Evolutionary conservation across 2,888 invertebrate species (phyloP), one percentile per base, ranked within the genome.

Genomic region (Heliconius charithonia): DNA sequence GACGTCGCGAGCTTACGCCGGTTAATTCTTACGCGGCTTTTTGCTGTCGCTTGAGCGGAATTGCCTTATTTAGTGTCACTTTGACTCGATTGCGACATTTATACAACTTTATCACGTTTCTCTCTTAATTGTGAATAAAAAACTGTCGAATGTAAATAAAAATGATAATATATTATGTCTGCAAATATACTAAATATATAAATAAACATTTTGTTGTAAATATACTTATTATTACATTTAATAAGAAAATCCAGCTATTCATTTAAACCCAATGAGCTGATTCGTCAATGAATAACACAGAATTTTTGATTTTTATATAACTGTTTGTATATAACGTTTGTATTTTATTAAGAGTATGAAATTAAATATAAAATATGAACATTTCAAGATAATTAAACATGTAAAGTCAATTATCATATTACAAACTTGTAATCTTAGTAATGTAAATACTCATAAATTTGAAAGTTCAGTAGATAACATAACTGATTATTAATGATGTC

Each of bases 1-100:
- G 84, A 84, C 78, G 83, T 82, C 81, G 79, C 82, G 81, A 82
- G 83, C 84, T 84, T 82, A 84, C 81, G 85, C 84, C 87, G 86
- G 86, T 91, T 90, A 89, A 90, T 92, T 88, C 87, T 89, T 83
- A 69, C 80, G 79, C 86, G 84, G 85, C 85, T 90, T 91, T 90
- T 90, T 88, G 85, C 86, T 82, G 76, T 84, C 83, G 81, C 84
- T 81, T 79, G 81, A 84, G 80, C 84, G 84, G 86, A 86, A 87
- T 85, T 85, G 84, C 81, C 87, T 88, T 86, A 87, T 89, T 89
- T 89, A 88, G 86, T 85, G 87, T 87, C 88, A 87, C 86, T 85
- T 85, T 86, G 84, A 85, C 87, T 88, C 86, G 83, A 82, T 84
- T 86, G 80, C 85, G 83, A 83, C 83, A 81, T 80, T 83, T 81